Percentiles rank a stretch among this genome's conserved stretches.
Evolutionary conservation across 2,888 invertebrate genomes (phyloP).

Genomic region (Chymomyza fuscimana): DNA sequence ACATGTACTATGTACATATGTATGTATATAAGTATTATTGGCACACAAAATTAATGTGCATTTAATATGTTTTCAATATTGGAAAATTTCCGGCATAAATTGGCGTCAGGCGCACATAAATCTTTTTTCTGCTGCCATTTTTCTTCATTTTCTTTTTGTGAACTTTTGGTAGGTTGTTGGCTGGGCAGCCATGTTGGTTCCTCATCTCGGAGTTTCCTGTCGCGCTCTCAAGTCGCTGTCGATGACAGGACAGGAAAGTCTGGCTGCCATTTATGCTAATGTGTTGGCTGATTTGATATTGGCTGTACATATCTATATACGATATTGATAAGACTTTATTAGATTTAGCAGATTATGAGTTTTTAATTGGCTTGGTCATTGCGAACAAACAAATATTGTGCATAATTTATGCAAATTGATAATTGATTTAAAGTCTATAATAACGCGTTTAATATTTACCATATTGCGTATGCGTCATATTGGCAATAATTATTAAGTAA

Average conservation of each 20-base stretch:
- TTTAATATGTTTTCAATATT: constrained; percentile 65
- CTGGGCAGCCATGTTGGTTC: neutral
- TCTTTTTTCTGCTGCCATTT: neutral
- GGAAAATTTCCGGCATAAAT: constrained; percentile 62
- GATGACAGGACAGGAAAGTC: constrained; percentile 9
- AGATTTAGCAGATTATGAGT: neutral
- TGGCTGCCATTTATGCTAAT: constrained; percentile 51
- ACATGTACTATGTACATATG: neutral
- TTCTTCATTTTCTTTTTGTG: neutral
- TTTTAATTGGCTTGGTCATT: neutral
- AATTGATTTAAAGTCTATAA: neutral
- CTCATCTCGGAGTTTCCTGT: neutral
- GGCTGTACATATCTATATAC: neutral
- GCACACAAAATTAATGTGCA: constrained; percentile 56
- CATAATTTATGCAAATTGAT: neutral
- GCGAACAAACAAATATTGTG: neutral
- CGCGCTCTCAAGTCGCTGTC: neutral
- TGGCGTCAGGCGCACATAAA: constrained; percentile 42
- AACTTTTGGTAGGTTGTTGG: constrained; percentile 6
- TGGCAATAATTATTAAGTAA: neutral
- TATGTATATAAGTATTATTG: constrained; percentile 3
- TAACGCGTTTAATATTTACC: neutral
- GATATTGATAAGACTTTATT: neutral
- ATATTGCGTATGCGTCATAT: neutral
- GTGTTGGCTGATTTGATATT: neutral